Evolutionary conservation across 1,140 invertebrate species (phyloP).

Genomic region (Polypedilum pembai): DNA sequence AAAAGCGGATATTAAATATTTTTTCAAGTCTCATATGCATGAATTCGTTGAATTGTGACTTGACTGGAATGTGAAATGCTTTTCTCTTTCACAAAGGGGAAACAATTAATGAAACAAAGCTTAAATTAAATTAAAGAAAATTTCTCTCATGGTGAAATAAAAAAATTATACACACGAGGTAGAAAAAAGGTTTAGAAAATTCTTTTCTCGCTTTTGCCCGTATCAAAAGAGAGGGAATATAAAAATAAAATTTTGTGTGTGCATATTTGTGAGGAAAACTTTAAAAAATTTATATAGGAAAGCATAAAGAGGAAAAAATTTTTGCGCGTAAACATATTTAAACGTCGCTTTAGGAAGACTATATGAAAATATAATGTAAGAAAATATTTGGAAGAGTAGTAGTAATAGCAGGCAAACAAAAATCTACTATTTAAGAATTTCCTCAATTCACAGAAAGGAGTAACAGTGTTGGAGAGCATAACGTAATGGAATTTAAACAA

Average conservation of each 20-base stretch:
- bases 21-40: no score
- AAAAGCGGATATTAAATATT: no score
- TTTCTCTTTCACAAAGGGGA: not conserved
- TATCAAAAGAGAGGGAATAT: not conserved
- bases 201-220: no score
- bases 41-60: no score
- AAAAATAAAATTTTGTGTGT: no score
- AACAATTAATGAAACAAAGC: constrained; percentile 12
- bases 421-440: no score
- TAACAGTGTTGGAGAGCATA: not conserved
- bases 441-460: no score
- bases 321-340: not conserved
- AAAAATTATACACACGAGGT: not conserved
- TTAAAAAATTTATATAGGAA: no score
- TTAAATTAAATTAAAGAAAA: not conserved
- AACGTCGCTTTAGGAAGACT: not conserved
- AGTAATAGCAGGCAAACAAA: not conserved
- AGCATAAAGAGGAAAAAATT: no score
- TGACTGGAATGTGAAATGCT: no score
- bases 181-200: not conserved
- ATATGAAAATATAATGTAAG: no score
- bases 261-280: no score
- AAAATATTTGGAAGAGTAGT: not conserved
- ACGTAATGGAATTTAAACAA: not conserved
- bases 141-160: not conserved